Base-by-base conservation (phyloP, 2,888 invertebrate species). In the Drosophila helvetica region DNA sequence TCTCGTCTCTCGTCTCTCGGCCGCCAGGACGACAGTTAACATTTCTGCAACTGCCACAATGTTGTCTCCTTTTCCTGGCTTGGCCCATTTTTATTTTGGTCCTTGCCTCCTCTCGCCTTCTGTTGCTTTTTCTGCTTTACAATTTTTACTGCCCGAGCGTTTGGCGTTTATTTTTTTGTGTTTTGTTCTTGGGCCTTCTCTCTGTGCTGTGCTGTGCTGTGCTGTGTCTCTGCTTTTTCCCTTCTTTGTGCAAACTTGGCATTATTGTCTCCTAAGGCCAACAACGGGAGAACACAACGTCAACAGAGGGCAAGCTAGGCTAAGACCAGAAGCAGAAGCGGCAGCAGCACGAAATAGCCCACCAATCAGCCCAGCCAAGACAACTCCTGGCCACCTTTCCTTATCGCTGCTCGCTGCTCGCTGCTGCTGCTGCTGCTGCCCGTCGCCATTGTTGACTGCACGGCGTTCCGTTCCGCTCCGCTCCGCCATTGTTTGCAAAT, bases 221-320 rank as follows among this genome's bases (percentile, higher is more conserved):
- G 12, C 10, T 12, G 33, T 33, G 33, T 33, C 30, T 30, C 30
- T 22, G 22, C 22, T 42, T 60, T 68, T 71, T 75, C 75, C 18
- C 55, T 27, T 61, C 79, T 86, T 86, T 90, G 85, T 88, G 82
- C 89, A 86, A 90, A 88, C 90, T 88, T 86, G 86, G 82, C 86
- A 83, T 88, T 89, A 90, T 89, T 89, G 86, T 86, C 89, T 87
- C 89, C 89, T 86, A 79, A 86, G 89, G 89, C 90, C 75, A 87
- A 78, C 72, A 79, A 72, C 61, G 72, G 74, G 74, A 81, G 78
- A 86, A 81, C 74, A 87, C 77, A 88, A 80, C 76, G 80, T 75
- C 79, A 86, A 80, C 83, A 80, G 80, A 66, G 74, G 63, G 72
- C 78, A 67, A 61, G 63, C 65, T 58, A 67, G 62, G 85, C 71